Evolutionary conservation across 2,888 invertebrate genomes (phyloP).

Genomic region (Thymelicus acteon): DNA sequence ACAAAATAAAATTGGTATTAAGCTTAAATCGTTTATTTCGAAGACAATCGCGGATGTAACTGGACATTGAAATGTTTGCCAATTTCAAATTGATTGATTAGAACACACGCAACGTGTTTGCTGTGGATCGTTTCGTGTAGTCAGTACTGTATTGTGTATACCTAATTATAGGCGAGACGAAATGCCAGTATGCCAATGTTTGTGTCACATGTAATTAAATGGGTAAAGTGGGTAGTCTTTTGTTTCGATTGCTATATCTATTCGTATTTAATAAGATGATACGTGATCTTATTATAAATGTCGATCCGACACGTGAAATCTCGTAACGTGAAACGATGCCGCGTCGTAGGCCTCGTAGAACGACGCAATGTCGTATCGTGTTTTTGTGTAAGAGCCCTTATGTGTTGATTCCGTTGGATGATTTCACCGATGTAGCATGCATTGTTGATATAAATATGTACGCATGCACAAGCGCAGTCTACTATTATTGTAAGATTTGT

Average conservation of each 20-base stretch:
- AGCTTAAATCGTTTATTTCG: not conserved
- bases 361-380: too few relatives aligned
- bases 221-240: slow-evolving; percentile 12
- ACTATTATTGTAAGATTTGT: not conserved
- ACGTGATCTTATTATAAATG: slow-evolving; percentile 10
- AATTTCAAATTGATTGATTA: slow-evolving; percentile 50
- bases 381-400: too few relatives aligned
- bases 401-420: not conserved
- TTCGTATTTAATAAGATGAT: not conserved
- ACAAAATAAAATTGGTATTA: not conserved
- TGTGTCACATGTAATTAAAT: slow-evolving; percentile 50
- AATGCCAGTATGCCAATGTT: slow-evolving; percentile 74
- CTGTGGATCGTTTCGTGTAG: not conserved
- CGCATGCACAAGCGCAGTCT: not conserved
- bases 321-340: too few relatives aligned
- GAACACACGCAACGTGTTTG: slow-evolving; percentile 20
- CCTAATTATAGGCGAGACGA: slow-evolving; percentile 57
- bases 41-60: not conserved
- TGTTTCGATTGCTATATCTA: slow-evolving; percentile 17
- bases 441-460: slow-evolving; percentile 5
- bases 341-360: too few relatives aligned
- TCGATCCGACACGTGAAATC: too few relatives aligned
- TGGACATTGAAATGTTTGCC: slow-evolving; percentile 46
- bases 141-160: slow-evolving; percentile 43
- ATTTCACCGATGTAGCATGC: slow-evolving; percentile 5